These are phyloP conservation scores for Phainopepla nitens DNA, from an alignment of 2,113 vertebrate genomes.

Conservation along the genomic window DNA sequence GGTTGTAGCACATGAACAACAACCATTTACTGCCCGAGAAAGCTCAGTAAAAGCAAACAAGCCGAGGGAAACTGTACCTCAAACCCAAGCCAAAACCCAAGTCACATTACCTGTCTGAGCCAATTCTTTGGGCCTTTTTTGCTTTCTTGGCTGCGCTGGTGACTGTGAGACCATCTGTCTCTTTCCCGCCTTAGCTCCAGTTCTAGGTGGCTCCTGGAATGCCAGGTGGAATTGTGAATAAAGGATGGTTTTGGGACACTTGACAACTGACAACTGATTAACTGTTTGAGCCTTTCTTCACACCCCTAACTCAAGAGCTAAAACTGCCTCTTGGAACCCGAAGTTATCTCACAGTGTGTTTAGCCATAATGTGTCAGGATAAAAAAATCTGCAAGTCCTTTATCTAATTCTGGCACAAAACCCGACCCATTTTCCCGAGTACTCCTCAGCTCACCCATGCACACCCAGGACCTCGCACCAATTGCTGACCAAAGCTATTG, in stretches of 20 bases:
- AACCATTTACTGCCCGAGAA: fast-evolving
- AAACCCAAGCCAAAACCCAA: background rate
- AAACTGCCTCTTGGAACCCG: background rate
- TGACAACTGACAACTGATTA: background rate
- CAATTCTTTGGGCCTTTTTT: slow-evolving; percentile 60
- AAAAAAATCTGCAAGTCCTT: fast-evolving
- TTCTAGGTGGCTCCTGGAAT: slow-evolving; percentile 78
- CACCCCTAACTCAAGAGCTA: background rate
- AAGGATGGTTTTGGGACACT: background rate
- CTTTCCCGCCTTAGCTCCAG: slow-evolving; percentile 80
- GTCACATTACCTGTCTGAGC: slow-evolving; percentile 63
- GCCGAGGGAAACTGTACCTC: background rate
- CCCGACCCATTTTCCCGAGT: fast-evolving
- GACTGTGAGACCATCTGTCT: slow-evolving; percentile 66
- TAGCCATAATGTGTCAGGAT: background rate
- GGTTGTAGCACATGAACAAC: background rate
- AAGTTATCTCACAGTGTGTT: fast-evolving
- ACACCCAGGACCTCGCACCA: fast-evolving
- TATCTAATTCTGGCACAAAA: background rate
- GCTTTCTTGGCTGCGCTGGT: slow-evolving; percentile 6
- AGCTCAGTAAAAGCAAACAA: background rate
- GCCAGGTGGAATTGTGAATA: background rate
- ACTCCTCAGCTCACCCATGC: background rate
- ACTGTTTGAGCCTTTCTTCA: background rate
- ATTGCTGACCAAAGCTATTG: background rate